These are phyloP conservation scores for Melitaea cinxia DNA, from an alignment of 1,140 invertebrate species.

Conservation along the genomic window DNA sequence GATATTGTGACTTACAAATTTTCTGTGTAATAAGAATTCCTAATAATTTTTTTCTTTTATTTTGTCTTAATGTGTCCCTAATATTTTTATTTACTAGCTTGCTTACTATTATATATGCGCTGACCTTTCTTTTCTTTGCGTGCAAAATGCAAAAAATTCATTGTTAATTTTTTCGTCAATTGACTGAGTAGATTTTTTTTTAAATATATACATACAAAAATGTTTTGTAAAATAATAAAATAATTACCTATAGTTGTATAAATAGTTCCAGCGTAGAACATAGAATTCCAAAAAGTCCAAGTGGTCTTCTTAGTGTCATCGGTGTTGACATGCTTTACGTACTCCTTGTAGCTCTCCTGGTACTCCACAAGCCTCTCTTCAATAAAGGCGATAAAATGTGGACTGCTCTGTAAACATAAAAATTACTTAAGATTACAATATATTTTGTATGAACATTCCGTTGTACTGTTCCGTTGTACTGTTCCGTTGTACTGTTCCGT, in stretches of 20 bases:
- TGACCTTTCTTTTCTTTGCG: no score
- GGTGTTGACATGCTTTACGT: conserved; percentile 77
- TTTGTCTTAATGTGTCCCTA: no score
- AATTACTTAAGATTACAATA: not conserved
- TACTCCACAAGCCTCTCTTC: conserved; percentile 78
- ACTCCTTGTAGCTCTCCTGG: conserved; percentile 83
- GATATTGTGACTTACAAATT: no score
- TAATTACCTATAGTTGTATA: conserved; percentile 95
- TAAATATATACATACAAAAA: no score
- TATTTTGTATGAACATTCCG: not conserved
- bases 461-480: no score
- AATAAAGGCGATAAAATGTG: conserved; percentile 72
- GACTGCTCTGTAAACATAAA: conserved; percentile 29
- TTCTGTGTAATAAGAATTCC: no score
- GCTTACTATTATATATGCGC: no score
- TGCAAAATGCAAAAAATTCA: no score
- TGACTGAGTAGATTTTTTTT: not conserved
- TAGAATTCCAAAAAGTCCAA: conserved; percentile 95
- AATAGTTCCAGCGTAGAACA: conserved; percentile 96
- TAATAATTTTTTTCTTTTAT: no score
- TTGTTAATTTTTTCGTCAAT: no score
- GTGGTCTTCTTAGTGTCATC: conserved; percentile 78
- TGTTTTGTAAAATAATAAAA: not conserved
- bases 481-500: no score
- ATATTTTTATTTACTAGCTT: no score